A percentile compares a stretch with the other conserved stretches of the same genome.
phyloP scores from a whole-genome alignment of 2,888 invertebrate species.

The Polymixis flavicincta region DNA sequence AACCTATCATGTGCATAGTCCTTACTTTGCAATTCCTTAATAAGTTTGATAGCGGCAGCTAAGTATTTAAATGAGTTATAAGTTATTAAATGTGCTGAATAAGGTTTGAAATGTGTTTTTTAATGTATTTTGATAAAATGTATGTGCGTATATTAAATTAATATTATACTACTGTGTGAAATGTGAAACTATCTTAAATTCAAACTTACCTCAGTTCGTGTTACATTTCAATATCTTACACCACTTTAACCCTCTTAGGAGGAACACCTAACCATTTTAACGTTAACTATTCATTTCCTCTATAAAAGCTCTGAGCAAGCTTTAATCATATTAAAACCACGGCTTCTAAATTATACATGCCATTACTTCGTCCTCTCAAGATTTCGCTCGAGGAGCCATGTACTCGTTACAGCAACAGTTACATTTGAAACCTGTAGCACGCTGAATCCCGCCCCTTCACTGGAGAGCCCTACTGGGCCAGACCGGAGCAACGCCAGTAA shows the following conservation, averaged over 20 bases:
- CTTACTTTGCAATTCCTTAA: too few relatives aligned
- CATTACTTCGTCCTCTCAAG: constrained; percentile 61
- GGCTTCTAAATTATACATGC: constrained; percentile 63
- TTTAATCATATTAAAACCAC: constrained; percentile 64
- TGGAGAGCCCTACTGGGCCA: constrained; percentile 76
- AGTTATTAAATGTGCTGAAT: too few relatives aligned
- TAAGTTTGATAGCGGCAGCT: too few relatives aligned
- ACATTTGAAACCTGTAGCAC: constrained; percentile 77
- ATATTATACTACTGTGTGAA: too few relatives aligned
- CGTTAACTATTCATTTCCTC: constrained; percentile 44
- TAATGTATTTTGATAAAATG: too few relatives aligned
- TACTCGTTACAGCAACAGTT: constrained; percentile 75
- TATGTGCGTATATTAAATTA: too few relatives aligned
- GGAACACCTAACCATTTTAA: constrained; percentile 37
- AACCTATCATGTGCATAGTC: too few relatives aligned
- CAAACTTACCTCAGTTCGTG: background rate
- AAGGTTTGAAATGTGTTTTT: too few relatives aligned
- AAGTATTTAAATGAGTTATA: too few relatives aligned
- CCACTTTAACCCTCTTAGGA: constrained; percentile 33
- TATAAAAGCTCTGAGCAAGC: constrained; percentile 38
- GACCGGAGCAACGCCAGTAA: constrained; percentile 78
- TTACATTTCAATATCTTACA: constrained; percentile 16
- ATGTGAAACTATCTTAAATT: background rate
- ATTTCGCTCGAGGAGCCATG: constrained; percentile 51
- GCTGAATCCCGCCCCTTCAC: constrained; percentile 71